Evolutionary conservation across 2,113 vertebrate genomes (phyloP).

Genomic region (Grammomys surdaster): DNA sequence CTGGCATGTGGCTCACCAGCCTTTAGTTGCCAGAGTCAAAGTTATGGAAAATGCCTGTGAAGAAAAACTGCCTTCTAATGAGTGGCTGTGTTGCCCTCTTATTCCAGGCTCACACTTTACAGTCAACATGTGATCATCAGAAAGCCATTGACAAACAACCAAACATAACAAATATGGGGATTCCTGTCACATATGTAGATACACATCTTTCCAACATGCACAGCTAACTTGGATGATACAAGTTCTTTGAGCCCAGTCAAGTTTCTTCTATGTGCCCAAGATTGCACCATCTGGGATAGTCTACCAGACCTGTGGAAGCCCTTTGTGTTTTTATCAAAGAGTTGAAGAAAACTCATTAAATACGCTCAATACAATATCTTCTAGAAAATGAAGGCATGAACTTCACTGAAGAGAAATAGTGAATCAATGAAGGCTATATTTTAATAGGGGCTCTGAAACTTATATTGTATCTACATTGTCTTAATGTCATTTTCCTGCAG

Average conservation of each 20-base stretch:
- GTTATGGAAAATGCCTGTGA: not conserved
- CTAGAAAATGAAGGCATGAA: not conserved
- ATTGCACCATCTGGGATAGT: rapidly evolving
- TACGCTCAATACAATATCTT: not conserved
- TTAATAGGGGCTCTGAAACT: not conserved
- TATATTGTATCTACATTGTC: not conserved
- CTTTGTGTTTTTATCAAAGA: not conserved
- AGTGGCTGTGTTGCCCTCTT: not conserved
- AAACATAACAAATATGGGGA: not conserved
- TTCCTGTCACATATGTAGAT: not conserved
- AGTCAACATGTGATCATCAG: not conserved
- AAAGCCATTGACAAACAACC: not conserved
- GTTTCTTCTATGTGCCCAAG: not conserved
- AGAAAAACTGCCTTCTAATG: not conserved
- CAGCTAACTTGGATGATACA: not conserved
- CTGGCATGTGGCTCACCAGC: not conserved
- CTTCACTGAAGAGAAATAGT: not conserved
- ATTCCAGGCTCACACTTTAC: not conserved
- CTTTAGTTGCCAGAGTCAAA: not conserved
- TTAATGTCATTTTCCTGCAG: not conserved
- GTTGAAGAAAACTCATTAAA: not conserved
- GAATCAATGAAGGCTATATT: not conserved
- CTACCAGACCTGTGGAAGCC: not conserved
- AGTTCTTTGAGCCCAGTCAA: rapidly evolving
- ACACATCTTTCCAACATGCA: not conserved